These are phyloP conservation scores for Hippocampus kuda DNA, from an alignment of 2,797 vertebrate genomes.

Conservation along the genomic window DNA sequence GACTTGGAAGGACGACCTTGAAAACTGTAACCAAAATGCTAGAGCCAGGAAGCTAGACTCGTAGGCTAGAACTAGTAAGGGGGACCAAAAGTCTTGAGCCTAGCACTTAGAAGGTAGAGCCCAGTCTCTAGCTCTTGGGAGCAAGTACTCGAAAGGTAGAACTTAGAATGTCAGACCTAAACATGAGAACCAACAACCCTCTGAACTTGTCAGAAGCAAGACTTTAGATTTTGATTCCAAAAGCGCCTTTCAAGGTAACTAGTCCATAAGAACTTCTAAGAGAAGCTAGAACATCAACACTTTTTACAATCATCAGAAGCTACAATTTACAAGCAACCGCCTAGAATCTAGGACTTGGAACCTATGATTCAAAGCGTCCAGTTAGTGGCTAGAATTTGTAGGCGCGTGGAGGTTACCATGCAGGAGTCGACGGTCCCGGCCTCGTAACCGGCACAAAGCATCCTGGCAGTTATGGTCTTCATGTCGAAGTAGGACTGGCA, in stretches of 20 bases:
- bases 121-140: neutral
- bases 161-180: neutral
- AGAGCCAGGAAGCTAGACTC: neutral
- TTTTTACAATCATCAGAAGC: too few relatives aligned
- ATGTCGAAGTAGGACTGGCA: slow-evolving; percentile 92
- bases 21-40: neutral
- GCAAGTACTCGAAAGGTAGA: neutral
- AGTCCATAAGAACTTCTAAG: neutral
- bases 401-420: slow-evolving; percentile 69
- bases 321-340: too few relatives aligned
- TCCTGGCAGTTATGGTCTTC: slow-evolving; percentile 89
- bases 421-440: slow-evolving; percentile 90
- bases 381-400: neutral
- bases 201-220: neutral
- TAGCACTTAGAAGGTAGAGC: neutral
- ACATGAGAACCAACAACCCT: neutral
- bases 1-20: neutral
- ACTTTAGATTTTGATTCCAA: too few relatives aligned
- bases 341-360: neutral
- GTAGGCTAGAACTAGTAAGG: neutral
- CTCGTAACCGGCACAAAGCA: slow-evolving; percentile 91
- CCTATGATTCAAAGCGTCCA: neutral
- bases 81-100: neutral
- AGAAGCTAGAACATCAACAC: neutral
- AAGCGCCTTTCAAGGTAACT: too few relatives aligned